Percentiles rank a stretch among this genome's conserved stretches.
Conservation (phyloP, 1,140 invertebrate species). For the Parasteatoda tepidariorum region DNA sequence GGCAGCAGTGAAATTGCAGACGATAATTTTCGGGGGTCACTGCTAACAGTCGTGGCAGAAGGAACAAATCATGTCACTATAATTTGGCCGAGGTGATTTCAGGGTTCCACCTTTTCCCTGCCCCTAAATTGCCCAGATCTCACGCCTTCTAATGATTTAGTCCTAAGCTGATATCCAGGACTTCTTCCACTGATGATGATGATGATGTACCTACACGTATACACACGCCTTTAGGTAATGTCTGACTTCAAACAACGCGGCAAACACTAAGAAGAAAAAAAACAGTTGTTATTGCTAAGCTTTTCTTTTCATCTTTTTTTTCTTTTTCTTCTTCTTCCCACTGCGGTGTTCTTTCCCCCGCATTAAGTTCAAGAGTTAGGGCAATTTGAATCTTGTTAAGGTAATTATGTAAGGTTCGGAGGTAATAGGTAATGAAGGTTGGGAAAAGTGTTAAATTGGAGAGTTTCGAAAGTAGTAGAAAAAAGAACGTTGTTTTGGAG, state of each 20-base stretch:
- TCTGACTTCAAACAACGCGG: constrained; percentile 12
- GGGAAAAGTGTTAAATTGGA: constrained; percentile 29
- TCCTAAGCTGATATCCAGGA: not conserved
- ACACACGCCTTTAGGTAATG: constrained; percentile 43
- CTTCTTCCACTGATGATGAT: constrained; percentile 21
- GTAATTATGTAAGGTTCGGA: constrained; percentile 12
- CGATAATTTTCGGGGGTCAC: constrained; percentile 40
- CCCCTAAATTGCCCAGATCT: constrained; percentile 31
- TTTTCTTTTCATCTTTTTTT: constrained; percentile 1
- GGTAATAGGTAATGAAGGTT: constrained; percentile 2
- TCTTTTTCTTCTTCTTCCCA: constrained; percentile 2
- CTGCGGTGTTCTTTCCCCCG: not conserved
- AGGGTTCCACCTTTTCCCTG: constrained; percentile 44
- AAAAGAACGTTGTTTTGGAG: constrained; percentile 10
- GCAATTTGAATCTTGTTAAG: constrained; percentile 44
- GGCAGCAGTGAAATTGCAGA: not conserved
- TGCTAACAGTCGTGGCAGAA: not conserved
- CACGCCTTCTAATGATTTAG: constrained; percentile 47
- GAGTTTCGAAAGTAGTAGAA: no score
- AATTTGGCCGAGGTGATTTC: constrained; percentile 46
- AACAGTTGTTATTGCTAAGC: not conserved
- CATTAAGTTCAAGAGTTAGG: not conserved
- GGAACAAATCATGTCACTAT: constrained; percentile 47
- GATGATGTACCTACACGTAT: constrained; percentile 16
- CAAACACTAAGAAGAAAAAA: not conserved